Percentiles rank a stretch among this genome's conserved stretches.
Evolutionary conservation across 2,113 vertebrate species (phyloP).

Genomic region (Proteles cristata): DNA sequence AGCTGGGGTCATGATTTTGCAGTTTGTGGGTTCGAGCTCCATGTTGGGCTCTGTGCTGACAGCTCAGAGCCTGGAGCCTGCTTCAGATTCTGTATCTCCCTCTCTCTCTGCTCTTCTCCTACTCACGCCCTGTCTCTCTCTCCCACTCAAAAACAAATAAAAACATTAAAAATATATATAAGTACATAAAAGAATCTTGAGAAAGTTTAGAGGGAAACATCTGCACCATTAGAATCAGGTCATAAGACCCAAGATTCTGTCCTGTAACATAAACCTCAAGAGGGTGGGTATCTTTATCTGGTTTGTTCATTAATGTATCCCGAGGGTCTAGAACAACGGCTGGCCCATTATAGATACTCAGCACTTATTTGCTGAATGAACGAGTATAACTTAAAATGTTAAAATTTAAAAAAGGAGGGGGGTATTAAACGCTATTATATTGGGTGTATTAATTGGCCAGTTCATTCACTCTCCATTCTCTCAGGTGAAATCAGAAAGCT

Average conservation of each 20-base stretch:
- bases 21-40: too few species aligned
- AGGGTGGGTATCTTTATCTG: not conserved
- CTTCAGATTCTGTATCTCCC: too few species aligned
- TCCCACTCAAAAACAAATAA: too few species aligned
- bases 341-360: not conserved
- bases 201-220: not conserved
- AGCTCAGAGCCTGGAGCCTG: too few species aligned
- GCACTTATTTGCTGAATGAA: not conserved
- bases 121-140: too few species aligned
- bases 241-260: not conserved
- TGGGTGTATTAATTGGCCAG: not conserved
- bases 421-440: not conserved
- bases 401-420: not conserved
- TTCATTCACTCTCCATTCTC: not conserved
- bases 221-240: not conserved
- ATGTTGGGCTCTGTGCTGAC: too few species aligned
- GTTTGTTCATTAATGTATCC: not conserved
- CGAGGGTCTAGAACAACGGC: not conserved
- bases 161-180: too few species aligned
- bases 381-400: not conserved
- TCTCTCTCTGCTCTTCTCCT: too few species aligned
- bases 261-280: not conserved
- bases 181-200: not conserved
- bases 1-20: too few species aligned
- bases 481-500: not conserved